Base-by-base conservation (phyloP, 1,140 invertebrate species). In the Pemphigus obesinymphae region DNA sequence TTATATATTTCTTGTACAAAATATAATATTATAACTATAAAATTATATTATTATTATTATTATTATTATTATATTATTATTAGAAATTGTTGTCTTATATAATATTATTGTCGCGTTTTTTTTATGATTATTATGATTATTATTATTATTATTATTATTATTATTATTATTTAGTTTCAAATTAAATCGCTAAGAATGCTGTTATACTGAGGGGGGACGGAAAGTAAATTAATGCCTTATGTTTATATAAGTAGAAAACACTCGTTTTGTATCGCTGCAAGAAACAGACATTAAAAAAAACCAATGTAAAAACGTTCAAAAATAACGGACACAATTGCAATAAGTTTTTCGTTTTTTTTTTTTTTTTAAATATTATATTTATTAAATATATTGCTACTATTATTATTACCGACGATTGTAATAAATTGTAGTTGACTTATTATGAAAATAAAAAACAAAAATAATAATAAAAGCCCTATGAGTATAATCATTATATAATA, bases 401-500 rank as follows among this genome's bases (percentile, higher is more conserved):
- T 58, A 63, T 80, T 80, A 63, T 61, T 78, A 78, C 26, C 40
- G 63, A 80, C 55, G 23, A 61, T 80, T 80, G 76, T 80, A 80
- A 58, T 80, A 40, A 58, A 80, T 50, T 80, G 76, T 80, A 80
- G 76, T 80, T 78, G 37, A 61, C 75, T 78, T 80, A 80, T 80
- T 23, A 80, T 80, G 45, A 29, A 63, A 43, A 63, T 37, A 53
- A 45, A 29, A 72, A 48, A 1, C n/a, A 73, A 50, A 48, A 73
- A 50, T 50, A n/a, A 73, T 72, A 72, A 48, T 29, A 29, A 20
- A 5, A 13, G n/a, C n/a, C n/a, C n/a, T n/a, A n/a, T n/a, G n/a
- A n/a, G n/a, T n/a, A n/a, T n/a, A n/a, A n/a, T n/a, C n/a, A n/a
- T n/a, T n/a, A n/a, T n/a, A n/a, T n/a, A n/a, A n/a, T n/a, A n/a